phyloP scores from a whole-genome alignment of 2,113 vertebrate species.

The Chlamydotis undulata region DNA sequence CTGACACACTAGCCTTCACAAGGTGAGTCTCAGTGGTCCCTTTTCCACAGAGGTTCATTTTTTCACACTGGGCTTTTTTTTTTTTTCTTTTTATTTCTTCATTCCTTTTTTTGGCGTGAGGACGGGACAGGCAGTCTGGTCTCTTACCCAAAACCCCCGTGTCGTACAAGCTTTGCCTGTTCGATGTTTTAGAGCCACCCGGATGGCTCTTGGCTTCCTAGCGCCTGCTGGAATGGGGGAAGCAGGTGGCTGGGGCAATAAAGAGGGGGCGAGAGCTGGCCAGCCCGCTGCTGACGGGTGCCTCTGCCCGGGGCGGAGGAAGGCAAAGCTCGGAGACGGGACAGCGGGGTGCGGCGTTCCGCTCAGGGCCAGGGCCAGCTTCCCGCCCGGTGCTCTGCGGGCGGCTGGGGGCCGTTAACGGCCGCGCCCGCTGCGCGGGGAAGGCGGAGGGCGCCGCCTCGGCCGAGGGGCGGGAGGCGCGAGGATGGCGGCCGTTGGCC shows the following conservation, averaged over 20 bases:
- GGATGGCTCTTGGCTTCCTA: rapidly evolving
- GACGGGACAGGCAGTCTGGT: rapidly evolving
- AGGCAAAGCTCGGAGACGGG: neutral
- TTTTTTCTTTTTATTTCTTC: no score
- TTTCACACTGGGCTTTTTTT: neutral
- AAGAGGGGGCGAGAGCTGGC: neutral
- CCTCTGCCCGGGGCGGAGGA: neutral
- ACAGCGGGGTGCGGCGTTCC: neutral
- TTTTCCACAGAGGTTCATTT: neutral
- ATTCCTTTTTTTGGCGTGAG: rapidly evolving
- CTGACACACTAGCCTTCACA: neutral
- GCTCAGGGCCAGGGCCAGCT: rapidly evolving
- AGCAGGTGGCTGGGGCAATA: neutral
- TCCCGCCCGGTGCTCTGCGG: neutral
- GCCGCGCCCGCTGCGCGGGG: neutral
- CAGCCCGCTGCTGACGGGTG: neutral
- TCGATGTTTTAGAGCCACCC: rapidly evolving
- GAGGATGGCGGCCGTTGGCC: neutral
- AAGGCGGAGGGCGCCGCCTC: neutral
- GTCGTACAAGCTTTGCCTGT: rapidly evolving
- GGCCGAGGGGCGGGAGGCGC: neutral
- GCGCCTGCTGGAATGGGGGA: rapidly evolving
- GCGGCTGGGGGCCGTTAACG: neutral
- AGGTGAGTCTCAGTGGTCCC: rapidly evolving
- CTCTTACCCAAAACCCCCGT: rapidly evolving